These are phyloP conservation scores for Amphimedon queenslandica DNA, from an alignment of 37 sponge, comb jelly and placozoan genomes.

Conservation along the genomic window DNA sequence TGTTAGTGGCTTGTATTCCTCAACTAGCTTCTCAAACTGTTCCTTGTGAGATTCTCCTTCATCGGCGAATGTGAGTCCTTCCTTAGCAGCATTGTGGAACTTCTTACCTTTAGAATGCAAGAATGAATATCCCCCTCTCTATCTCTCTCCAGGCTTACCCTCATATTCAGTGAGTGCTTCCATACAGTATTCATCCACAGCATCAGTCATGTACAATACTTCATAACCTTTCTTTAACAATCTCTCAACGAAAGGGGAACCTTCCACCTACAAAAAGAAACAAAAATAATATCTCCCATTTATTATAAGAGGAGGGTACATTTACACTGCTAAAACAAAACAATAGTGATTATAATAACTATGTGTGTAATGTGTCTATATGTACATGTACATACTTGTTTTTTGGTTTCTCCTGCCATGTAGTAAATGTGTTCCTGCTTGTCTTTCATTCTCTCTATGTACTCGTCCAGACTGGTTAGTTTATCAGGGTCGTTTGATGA, in stretches of 20 bases:
- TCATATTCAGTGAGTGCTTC: conserved; percentile 93
- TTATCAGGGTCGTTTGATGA: conserved; percentile 73
- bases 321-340: no score
- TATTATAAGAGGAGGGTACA: no score
- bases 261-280: conserved; percentile 42
- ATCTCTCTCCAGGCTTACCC: conserved; percentile 53
- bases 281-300: no score
- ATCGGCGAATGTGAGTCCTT: conserved; percentile 85
- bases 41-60: conserved; percentile 84
- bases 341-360: no score
- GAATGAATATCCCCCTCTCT: no score
- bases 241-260: conserved; percentile 95
- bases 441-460: conserved; percentile 96
- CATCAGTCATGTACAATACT: conserved; percentile 89
- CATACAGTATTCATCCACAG: conserved; percentile 93
- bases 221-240: conserved; percentile 93
- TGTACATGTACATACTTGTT: conserved; percentile 26
- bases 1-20: conserved; percentile 83
- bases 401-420: conserved; percentile 71
- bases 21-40: conserved; percentile 63
- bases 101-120: conserved; percentile 59
- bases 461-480: conserved; percentile 80
- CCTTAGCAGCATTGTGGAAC: conserved; percentile 98
- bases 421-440: conserved; percentile 98
- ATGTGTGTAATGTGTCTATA: no score